Conservation (phyloP, 1,140 invertebrate species). For the Pygmarrhopalites habei region DNA sequence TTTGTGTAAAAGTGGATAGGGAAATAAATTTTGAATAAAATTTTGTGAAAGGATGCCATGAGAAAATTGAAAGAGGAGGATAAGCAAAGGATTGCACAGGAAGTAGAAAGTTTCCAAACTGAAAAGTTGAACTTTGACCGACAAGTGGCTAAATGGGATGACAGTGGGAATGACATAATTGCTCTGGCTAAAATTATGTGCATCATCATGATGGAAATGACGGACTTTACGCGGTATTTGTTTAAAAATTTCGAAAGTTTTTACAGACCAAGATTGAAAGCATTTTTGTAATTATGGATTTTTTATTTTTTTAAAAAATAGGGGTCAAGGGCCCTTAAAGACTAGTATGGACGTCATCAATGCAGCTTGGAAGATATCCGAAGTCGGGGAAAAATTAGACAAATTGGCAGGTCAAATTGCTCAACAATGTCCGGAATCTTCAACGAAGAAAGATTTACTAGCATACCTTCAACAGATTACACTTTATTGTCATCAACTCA, state of each 20-base stretch:
- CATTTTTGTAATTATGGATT: too few relatives aligned
- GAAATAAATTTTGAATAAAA: too few relatives aligned
- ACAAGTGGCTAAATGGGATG: constrained; percentile 99
- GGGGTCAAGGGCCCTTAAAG: constrained; percentile 92
- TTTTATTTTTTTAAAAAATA: constrained; percentile 42
- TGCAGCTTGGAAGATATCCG: constrained; percentile 98
- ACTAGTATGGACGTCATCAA: constrained; percentile 99
- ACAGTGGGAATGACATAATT: constrained; percentile 98
- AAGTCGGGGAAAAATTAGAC: constrained; percentile 92
- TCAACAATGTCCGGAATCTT: constrained; percentile 95
- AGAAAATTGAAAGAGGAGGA: constrained; percentile 96
- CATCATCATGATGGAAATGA: constrained; percentile 99
- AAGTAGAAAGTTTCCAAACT: constrained; percentile 83
- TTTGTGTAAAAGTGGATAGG: too few relatives aligned
- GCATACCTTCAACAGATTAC: constrained; percentile 94
- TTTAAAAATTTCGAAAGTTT: not conserved
- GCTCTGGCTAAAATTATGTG: constrained; percentile 97
- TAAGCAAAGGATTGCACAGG: constrained; percentile 93
- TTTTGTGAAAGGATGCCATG: constrained; percentile 76
- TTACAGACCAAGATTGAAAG: too few relatives aligned
- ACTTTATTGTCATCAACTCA: constrained; percentile 96
- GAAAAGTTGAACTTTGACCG: constrained; percentile 95
- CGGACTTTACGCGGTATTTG: constrained; percentile 95
- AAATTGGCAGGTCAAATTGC: constrained; percentile 92
- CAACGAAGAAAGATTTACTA: constrained; percentile 92